phyloP scores from a whole-genome alignment of 2,797 vertebrate genomes.

The Tragelaphus oryx region DNA sequence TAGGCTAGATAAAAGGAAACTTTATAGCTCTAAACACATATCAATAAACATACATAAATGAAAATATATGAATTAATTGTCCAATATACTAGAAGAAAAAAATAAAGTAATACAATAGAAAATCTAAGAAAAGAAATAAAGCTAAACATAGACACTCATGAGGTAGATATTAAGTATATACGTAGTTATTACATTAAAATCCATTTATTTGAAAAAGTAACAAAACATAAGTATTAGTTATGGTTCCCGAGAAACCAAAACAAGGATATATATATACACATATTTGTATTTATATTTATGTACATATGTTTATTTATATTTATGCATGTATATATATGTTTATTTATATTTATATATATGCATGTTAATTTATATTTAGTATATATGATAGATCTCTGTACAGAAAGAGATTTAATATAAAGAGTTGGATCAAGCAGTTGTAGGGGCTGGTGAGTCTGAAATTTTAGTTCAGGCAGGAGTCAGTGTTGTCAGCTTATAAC shows the following conservation, averaged over 20 bases:
- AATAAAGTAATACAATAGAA: neutral
- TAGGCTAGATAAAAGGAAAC: neutral
- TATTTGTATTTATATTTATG: neutral
- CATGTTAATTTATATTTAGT: neutral
- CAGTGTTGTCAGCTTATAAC: neutral
- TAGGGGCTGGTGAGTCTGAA: neutral
- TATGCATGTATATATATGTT: too few species aligned
- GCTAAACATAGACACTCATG: neutral
- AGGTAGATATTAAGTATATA: neutral
- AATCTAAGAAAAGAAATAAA: neutral
- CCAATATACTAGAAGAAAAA: neutral
- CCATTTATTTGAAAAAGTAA: neutral
- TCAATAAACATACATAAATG: neutral
- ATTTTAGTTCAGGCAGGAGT: neutral
- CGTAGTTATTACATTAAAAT: neutral
- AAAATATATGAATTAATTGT: neutral
- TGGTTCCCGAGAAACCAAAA: neutral
- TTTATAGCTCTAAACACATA: neutral
- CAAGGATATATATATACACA: neutral
- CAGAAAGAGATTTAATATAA: neutral
- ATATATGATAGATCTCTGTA: neutral
- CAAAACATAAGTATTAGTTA: neutral
- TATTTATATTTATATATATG: too few species aligned
- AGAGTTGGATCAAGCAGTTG: neutral
- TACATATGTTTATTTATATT: neutral